These are phyloP conservation scores for Eupithecia dodoneata DNA, from an alignment of 2,888 invertebrate genomes.

Conservation along the genomic window DNA sequence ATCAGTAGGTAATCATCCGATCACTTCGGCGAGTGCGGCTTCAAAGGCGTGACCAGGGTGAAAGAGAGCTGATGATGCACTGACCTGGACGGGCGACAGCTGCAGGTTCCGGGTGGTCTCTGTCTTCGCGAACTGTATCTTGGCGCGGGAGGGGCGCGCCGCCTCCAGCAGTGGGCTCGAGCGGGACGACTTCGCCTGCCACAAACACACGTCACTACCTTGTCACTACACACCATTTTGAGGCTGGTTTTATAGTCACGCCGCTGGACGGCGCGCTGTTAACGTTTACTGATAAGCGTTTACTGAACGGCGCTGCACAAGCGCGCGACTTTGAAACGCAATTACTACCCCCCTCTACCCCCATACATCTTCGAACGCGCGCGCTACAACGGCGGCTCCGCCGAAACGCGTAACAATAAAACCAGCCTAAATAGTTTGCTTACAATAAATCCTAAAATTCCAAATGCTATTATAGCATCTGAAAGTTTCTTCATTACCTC, in stretches of 20 bases:
- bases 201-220: background rate
- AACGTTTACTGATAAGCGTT: too few species aligned
- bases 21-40: too few species aligned
- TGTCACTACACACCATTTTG: background rate
- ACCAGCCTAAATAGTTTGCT: background rate
- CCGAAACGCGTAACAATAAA: too few species aligned
- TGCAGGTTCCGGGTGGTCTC: constrained; percentile 87
- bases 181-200: constrained; percentile 67
- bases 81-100: constrained; percentile 88
- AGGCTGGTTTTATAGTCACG: too few species aligned
- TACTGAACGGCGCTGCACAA: too few species aligned
- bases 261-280: too few species aligned
- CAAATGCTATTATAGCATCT: constrained; percentile 91
- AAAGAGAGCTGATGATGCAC: constrained; percentile 13
- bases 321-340: too few species aligned
- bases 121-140: constrained; percentile 81
- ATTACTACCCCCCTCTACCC: too few species aligned
- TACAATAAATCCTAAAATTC: constrained; percentile 92
- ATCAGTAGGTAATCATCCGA: too few species aligned
- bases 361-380: too few species aligned
- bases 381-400: too few species aligned
- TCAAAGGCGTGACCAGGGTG: background rate
- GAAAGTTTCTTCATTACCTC: constrained; percentile 90
- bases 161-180: constrained; percentile 74
- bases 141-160: constrained; percentile 68